phyloP scores from a whole-genome alignment of 2,888 invertebrate species.

The Apeira syringaria region DNA sequence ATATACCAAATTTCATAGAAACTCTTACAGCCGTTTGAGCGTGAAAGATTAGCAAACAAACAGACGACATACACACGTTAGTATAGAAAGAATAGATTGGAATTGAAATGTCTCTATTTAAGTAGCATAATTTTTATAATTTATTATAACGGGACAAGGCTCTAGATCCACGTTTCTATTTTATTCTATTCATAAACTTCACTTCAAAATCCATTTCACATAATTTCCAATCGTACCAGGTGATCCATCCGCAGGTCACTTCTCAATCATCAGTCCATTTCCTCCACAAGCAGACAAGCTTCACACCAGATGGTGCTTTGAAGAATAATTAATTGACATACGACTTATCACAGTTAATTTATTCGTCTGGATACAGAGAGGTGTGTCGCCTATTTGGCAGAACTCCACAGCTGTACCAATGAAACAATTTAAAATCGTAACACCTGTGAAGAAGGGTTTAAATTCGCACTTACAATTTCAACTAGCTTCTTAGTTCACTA shows the following conservation, averaged over 20 bases:
- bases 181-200: too few relatives aligned
- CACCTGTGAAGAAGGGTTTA: conserved; percentile 28
- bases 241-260: conserved; percentile 35
- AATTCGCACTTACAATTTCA: conserved; percentile 22
- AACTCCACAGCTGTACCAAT: conserved; percentile 49
- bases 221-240: conserved; percentile 8
- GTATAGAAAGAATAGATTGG: too few relatives aligned
- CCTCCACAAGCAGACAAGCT: conserved; percentile 51
- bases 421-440: conserved; percentile 37
- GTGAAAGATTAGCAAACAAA: too few relatives aligned
- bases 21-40: too few relatives aligned
- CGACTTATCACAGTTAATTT: conserved; percentile 82
- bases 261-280: conserved; percentile 57
- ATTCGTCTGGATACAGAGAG: conserved; percentile 74
- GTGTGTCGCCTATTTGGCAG: conserved; percentile 77
- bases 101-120: too few relatives aligned
- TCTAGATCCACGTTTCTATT: too few relatives aligned
- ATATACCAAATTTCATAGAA: too few relatives aligned
- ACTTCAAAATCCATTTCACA: not conserved
- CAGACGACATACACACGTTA: too few relatives aligned
- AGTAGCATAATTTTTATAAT: too few relatives aligned
- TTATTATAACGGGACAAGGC: too few relatives aligned
- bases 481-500: conserved; percentile 49
- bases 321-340: conserved; percentile 83
- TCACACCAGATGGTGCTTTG: conserved; percentile 79